Conservation (phyloP, 92 coral and sea anemone genomes). For the Chrysogorgia sp. region DNA sequence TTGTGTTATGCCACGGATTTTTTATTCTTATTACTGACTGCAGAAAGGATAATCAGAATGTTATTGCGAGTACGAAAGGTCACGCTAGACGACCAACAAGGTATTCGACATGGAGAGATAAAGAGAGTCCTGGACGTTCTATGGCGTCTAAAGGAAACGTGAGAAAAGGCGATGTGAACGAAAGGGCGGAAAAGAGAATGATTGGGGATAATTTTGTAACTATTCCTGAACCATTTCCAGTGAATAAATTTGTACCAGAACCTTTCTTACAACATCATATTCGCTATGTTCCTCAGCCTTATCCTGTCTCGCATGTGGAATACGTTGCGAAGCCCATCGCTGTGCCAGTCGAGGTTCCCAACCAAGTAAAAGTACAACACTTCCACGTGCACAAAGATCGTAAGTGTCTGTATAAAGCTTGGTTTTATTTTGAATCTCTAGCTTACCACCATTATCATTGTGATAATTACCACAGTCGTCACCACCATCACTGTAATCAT, state of each 20-base stretch:
- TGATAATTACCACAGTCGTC: not conserved
- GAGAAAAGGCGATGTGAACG: constrained; percentile 6
- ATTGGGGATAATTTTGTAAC: constrained; percentile 27
- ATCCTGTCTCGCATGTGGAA: constrained; percentile 77
- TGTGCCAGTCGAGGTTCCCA: constrained; percentile 69
- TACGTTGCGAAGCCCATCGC: constrained; percentile 85
- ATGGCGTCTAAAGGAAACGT: not conserved
- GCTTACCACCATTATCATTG: not conserved
- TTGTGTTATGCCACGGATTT: not conserved
- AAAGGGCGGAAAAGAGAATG: constrained; percentile 41
- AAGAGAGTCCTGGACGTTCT: not conserved
- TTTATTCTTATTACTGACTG: not conserved
- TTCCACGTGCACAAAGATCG: constrained; percentile 73
- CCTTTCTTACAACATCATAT: constrained; percentile 66
- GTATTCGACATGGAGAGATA: not conserved
- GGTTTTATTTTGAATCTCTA: not conserved
- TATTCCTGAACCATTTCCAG: constrained; percentile 57
- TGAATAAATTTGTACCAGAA: constrained; percentile 56
- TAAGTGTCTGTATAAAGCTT: constrained; percentile 69
- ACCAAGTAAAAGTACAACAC: constrained; percentile 76
- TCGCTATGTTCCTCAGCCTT: constrained; percentile 86
- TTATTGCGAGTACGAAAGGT: not conserved
- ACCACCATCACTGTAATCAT: too few relatives aligned
- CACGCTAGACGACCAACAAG: not conserved
- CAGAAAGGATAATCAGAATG: not conserved